Evolutionary conservation across 2,888 invertebrate genomes (phyloP).

Genomic region (Mimumesa dahlbomi): DNA sequence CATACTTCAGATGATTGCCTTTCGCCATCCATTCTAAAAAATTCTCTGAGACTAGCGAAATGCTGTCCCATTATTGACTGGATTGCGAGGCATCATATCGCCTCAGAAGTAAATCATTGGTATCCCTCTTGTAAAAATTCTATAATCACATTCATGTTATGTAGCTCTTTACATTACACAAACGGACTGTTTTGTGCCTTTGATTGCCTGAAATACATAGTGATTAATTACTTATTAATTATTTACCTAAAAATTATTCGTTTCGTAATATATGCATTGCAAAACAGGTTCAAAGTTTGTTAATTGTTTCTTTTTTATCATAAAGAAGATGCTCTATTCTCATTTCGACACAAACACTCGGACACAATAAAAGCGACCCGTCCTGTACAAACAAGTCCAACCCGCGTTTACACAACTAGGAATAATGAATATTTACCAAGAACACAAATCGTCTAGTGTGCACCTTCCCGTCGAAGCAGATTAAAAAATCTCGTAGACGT

Average conservation of each 20-base stretch:
- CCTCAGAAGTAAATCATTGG: conserved; percentile 45
- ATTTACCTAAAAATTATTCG: no score
- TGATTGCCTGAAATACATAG: background rate
- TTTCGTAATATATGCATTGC: no score
- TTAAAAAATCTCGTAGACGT: conserved; percentile 21
- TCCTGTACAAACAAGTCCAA: background rate
- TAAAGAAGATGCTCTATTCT: background rate
- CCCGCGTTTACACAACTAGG: background rate
- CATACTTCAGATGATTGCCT: conserved; percentile 68
- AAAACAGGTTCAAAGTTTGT: no score
- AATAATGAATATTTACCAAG: conserved; percentile 19
- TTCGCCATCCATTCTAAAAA: conserved; percentile 77
- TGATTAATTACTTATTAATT: background rate
- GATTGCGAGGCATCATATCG: conserved; percentile 75
- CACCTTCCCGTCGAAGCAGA: background rate
- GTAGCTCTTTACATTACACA: background rate
- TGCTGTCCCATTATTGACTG: conserved; percentile 79
- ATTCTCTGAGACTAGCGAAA: conserved; percentile 79
- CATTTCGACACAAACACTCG: background rate
- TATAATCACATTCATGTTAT: conserved; percentile 12
- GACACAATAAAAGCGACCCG: no score
- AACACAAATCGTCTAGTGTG: conserved; percentile 6
- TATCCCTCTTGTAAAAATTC: conserved; percentile 25
- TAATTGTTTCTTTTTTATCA: no score
- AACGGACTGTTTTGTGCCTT: background rate